phyloP scores from a whole-genome alignment of 2,797 vertebrate genomes.

The Manis crassicaudata region DNA sequence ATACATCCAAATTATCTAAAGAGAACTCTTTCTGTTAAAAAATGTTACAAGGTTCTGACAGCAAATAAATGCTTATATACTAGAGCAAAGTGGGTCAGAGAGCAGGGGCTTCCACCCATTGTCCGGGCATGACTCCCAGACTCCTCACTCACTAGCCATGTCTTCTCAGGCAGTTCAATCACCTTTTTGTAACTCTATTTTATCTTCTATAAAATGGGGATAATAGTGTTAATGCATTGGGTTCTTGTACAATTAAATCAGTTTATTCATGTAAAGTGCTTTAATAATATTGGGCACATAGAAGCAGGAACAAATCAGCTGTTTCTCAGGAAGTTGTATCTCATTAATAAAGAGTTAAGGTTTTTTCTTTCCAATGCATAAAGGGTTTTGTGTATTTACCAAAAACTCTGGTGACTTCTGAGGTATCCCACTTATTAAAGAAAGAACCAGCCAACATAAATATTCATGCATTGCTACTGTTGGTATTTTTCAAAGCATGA shows the following conservation, averaged over 20 bases:
- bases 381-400: neutral
- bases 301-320: neutral
- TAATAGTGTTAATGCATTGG: accelerated
- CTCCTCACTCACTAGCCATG: neutral
- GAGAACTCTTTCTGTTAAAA: neutral
- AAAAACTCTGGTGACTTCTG: neutral
- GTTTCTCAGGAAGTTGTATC: neutral
- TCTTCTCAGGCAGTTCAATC: neutral
- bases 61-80: neutral
- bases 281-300: neutral
- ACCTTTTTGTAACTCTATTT: neutral
- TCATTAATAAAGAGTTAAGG: neutral
- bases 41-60: neutral
- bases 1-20: neutral
- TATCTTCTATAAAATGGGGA: neutral
- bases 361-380: neutral
- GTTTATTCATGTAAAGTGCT: neutral
- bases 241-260: neutral
- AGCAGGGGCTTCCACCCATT: accelerated
- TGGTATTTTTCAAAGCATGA: neutral
- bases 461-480: accelerated
- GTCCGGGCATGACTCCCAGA: neutral
- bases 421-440: neutral
- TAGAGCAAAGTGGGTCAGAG: neutral
- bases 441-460: neutral